phyloP scores from a whole-genome alignment of 2,113 vertebrate species.

The Gorsachius goisagi region DNA sequence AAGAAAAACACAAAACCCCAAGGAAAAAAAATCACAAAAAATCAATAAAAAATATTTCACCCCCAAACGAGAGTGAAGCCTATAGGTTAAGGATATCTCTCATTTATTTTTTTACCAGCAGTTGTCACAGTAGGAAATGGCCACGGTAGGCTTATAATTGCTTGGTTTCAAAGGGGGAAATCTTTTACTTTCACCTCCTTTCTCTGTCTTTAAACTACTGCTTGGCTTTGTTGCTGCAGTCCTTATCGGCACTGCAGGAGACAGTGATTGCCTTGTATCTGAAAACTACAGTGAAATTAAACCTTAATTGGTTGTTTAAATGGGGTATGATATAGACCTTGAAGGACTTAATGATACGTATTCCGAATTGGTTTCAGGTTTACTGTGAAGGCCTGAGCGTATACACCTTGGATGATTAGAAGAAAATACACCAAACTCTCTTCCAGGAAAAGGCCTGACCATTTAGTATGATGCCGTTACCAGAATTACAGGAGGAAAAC shows the following conservation, averaged over 20 bases:
- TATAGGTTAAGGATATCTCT: neutral
- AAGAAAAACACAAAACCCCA: neutral
- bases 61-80: neutral
- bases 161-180: neutral
- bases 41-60: neutral
- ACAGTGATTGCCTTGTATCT: slow-evolving; percentile 46
- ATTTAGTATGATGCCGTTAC: neutral
- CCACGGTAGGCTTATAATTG: slow-evolving; percentile 14
- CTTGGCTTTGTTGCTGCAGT: slow-evolving; percentile 43
- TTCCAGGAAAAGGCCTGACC: neutral
- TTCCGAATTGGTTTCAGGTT: slow-evolving; percentile 18
- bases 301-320: slow-evolving; percentile 61
- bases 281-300: slow-evolving; percentile 57
- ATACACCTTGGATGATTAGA: neutral
- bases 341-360: neutral
- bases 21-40: neutral
- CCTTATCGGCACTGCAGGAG: slow-evolving; percentile 49
- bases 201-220: slow-evolving; percentile 43
- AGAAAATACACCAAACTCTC: neutral
- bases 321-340: slow-evolving; percentile 22
- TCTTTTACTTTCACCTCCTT: slow-evolving; percentile 23
- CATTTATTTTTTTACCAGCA: neutral
- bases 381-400: neutral
- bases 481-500: neutral
- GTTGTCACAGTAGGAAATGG: slow-evolving; percentile 17